Conservation (phyloP, 2,113 vertebrate species). For the Xenopus tropicalis region DNA sequence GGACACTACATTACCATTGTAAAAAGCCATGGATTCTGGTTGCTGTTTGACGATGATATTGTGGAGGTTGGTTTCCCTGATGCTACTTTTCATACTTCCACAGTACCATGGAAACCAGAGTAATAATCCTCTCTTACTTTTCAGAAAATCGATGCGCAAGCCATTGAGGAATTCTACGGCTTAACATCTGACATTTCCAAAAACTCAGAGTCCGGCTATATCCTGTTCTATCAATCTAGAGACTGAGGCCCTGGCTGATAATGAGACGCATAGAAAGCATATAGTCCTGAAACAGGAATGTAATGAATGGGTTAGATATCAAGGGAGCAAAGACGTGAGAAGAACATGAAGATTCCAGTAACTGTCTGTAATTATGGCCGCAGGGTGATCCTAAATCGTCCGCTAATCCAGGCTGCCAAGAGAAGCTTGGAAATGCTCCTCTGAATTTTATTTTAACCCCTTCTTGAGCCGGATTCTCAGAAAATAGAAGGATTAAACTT, state of each 20-base stretch:
- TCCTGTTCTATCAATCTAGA: constrained; percentile 92
- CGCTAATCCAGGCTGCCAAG: not conserved
- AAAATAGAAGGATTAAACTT: not conserved
- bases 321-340: not conserved
- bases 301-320: not conserved
- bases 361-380: not conserved
- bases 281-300: not conserved
- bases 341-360: not conserved
- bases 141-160: constrained; percentile 90
- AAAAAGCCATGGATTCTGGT: constrained; percentile 89
- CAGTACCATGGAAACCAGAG: not conserved
- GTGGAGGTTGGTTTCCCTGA: constrained; percentile 71
- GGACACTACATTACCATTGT: constrained; percentile 92
- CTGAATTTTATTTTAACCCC: not conserved
- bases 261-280: constrained; percentile 4
- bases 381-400: constrained; percentile 2
- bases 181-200: constrained; percentile 92
- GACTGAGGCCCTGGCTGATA: constrained; percentile 62
- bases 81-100: not conserved
- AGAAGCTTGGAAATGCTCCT: not conserved
- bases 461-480: not conserved
- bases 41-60: constrained; percentile 88
- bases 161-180: constrained; percentile 91
- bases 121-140: not conserved
- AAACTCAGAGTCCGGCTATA: constrained; percentile 90